phyloP scores from a whole-genome alignment of 2,797 vertebrate species.

The Discoglossus pictus region DNA sequence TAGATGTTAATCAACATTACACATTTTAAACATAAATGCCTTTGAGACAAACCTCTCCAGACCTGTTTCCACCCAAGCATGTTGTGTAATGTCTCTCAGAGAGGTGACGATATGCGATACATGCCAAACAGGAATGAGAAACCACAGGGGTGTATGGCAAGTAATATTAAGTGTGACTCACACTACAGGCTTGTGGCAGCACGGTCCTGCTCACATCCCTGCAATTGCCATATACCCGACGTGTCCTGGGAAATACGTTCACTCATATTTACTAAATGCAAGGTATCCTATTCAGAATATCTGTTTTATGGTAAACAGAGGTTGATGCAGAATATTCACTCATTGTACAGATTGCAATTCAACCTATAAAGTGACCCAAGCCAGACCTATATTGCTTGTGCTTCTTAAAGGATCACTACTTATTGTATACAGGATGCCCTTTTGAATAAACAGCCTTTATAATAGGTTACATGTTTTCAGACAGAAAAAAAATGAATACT shows the following conservation, averaged over 20 bases:
- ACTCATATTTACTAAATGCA: not conserved
- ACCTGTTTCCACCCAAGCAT: not conserved
- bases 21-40: not conserved
- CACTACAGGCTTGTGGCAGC: not conserved
- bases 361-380: too few species aligned
- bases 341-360: too few species aligned
- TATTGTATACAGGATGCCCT: too few species aligned
- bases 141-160: not conserved
- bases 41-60: not conserved
- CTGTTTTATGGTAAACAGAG: too few species aligned
- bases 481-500: too few species aligned
- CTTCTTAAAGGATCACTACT: too few species aligned
- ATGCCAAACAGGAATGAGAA: constrained; percentile 5
- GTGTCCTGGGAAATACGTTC: constrained; percentile 6
- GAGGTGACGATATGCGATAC: not conserved
- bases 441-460: too few species aligned
- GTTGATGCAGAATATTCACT: too few species aligned
- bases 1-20: not conserved
- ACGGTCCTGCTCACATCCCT: not conserved
- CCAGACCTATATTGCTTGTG: too few species aligned
- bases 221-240: constrained; percentile 11
- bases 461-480: too few species aligned
- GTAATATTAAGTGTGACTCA: not conserved
- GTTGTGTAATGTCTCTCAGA: not conserved
- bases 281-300: too few species aligned